A percentile compares a stretch with the other conserved stretches of the same genome.
Evolutionary conservation across 2,113 vertebrate genomes (phyloP).

Genomic region (Albula glossodonta): DNA sequence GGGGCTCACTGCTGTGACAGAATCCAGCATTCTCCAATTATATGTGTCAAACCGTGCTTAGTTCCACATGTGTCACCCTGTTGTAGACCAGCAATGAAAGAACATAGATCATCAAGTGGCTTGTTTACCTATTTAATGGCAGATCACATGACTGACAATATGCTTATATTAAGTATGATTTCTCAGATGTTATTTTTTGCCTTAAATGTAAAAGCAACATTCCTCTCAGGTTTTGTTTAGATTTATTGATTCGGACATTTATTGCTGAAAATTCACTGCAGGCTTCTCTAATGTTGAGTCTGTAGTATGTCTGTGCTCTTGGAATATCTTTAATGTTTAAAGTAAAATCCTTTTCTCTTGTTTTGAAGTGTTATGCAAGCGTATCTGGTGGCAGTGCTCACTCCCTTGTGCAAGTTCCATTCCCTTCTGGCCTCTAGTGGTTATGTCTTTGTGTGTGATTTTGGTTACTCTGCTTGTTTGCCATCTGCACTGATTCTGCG

Average conservation of each 20-base stretch:
- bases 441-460: neutral
- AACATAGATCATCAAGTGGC: conserved; percentile 5
- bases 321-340: conserved; percentile 32
- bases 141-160: conserved; percentile 30
- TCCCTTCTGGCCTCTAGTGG: conserved; percentile 13
- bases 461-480: conserved; percentile 12
- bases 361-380: neutral
- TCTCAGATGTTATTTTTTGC: conserved; percentile 23
- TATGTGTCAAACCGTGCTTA: neutral
- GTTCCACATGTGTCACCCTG: neutral
- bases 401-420: conserved; percentile 6
- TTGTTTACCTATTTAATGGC: conserved; percentile 15
- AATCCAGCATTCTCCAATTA: neutral
- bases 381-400: neutral
- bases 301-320: conserved; percentile 12
- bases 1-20: neutral
- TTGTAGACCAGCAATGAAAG: neutral
- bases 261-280: conserved; percentile 1
- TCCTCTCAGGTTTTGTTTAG: conserved; percentile 41
- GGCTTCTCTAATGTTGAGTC: neutral
- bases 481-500: conserved; percentile 56
- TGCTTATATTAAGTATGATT: conserved; percentile 53
- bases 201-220: conserved; percentile 38
- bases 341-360: conserved; percentile 10
- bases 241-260: conserved; percentile 9